Evolutionary conservation across 2,888 invertebrate species (phyloP).

Genomic region (Harpalus rubripes): DNA sequence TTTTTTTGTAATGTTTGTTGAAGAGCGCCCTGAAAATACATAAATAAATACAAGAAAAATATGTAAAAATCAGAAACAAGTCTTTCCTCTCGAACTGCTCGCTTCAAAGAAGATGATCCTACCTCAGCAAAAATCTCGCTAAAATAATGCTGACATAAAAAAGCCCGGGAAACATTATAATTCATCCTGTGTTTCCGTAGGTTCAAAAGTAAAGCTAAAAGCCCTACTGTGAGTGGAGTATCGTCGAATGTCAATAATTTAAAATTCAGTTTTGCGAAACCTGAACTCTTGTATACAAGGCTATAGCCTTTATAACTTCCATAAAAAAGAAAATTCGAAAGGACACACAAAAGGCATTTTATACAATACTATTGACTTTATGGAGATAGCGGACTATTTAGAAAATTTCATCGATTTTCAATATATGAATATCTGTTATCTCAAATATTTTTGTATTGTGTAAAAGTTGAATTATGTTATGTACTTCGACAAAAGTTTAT

Average conservation of each 20-base stretch:
- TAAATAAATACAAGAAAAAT: conserved; percentile 30
- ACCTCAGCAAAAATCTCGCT: conserved; percentile 1
- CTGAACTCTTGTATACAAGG: conserved; percentile 28
- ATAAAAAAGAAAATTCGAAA: conserved; percentile 59
- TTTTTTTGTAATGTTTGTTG: conserved; percentile 11
- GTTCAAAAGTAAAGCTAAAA: conserved; percentile 34
- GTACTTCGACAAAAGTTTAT: conserved; percentile 17
- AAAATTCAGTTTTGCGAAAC: conserved; percentile 59
- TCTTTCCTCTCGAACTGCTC: conserved; percentile 1
- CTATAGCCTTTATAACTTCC: conserved; percentile 57
- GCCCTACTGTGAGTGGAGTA: conserved; percentile 48
- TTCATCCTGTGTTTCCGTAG: conserved; percentile 24
- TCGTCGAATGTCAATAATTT: conserved; percentile 59
- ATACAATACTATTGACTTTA: conserved; percentile 49
- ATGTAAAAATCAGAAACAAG: conserved; percentile 31
- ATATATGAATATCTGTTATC: conserved; percentile 48
- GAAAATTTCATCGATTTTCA: conserved; percentile 53
- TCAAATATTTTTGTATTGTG: conserved; percentile 38
- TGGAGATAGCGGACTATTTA: conserved; percentile 41
- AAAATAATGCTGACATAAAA: conserved; percentile 46
- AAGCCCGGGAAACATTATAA: conserved; percentile 30
- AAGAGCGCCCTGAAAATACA: conserved; percentile 31
- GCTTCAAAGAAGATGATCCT: conserved; percentile 38
- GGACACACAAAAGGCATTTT: conserved; percentile 56
- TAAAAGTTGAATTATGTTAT: conserved; percentile 19